These are phyloP conservation scores for Nematolebias whitei DNA, from an alignment of 2,113 vertebrate genomes.

Conservation along the genomic window DNA sequence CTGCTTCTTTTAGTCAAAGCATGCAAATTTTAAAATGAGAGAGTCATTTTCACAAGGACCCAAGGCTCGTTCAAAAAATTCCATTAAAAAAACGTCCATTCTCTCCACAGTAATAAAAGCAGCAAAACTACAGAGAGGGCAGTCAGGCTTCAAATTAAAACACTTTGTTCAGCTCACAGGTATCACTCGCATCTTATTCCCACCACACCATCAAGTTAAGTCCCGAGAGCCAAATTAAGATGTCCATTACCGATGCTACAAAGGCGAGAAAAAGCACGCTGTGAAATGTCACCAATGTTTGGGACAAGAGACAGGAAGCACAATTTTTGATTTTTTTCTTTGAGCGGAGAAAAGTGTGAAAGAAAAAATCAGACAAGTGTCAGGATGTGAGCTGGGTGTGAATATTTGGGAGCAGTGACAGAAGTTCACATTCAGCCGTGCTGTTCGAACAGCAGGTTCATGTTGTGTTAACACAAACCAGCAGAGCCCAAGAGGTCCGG, in stretches of 20 bases:
- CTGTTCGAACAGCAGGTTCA: constrained; percentile 19
- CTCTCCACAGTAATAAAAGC: constrained; percentile 64
- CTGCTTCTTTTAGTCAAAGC: constrained; percentile 63
- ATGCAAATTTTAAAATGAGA: constrained; percentile 71
- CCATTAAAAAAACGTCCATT: constrained; percentile 63
- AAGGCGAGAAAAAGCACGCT: constrained; percentile 16
- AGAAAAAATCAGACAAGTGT: constrained; percentile 23
- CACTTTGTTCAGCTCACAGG: constrained; percentile 67
- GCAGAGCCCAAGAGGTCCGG: neutral
- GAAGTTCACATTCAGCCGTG: constrained; percentile 19
- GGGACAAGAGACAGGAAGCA: constrained; percentile 11
- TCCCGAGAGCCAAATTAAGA: constrained; percentile 47
- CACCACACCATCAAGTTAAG: constrained; percentile 42
- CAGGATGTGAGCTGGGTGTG: constrained; percentile 21
- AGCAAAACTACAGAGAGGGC: constrained; percentile 55
- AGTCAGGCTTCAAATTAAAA: constrained; percentile 75
- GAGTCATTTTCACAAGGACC: constrained; percentile 68
- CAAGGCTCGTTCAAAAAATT: constrained; percentile 57
- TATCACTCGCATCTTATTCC: constrained; percentile 66
- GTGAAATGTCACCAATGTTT: constrained; percentile 29
- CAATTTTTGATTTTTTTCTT: neutral
- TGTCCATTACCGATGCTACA: constrained; percentile 5
- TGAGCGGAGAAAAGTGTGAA: constrained; percentile 14
- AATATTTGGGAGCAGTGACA: constrained; percentile 5
- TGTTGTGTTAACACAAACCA: constrained; percentile 12